Conservation (phyloP, 2,888 invertebrate species). For the Stenchaetothrips biformis region DNA sequence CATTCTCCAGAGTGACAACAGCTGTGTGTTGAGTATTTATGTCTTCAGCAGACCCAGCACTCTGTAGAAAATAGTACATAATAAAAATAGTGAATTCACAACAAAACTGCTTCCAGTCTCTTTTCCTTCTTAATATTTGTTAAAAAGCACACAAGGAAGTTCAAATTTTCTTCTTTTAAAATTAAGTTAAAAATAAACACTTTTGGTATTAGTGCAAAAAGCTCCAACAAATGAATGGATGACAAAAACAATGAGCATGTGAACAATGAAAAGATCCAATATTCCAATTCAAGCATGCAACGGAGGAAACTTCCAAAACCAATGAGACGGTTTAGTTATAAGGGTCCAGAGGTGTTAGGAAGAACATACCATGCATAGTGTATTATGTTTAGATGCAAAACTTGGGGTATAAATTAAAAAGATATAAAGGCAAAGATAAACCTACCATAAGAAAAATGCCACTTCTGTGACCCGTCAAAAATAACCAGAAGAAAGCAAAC, state of each 20-base stretch:
- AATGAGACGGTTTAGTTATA: not conserved
- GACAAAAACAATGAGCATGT: too few relatives aligned
- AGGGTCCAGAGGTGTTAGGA: not conserved
- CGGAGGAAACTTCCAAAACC: too few relatives aligned
- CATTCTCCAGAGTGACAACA: not conserved
- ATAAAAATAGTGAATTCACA: conserved; percentile 26
- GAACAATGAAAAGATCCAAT: too few relatives aligned
- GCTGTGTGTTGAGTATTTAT: conserved; percentile 31
- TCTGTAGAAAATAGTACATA: conserved; percentile 52
- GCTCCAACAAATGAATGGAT: too few relatives aligned
- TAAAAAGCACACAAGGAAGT: not conserved
- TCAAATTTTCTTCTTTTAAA: too few relatives aligned
- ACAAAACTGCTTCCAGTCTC: not conserved
- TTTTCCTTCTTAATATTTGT: not conserved
- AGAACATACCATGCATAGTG: not conserved
- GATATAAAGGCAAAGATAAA: not conserved
- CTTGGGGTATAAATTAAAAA: not conserved
- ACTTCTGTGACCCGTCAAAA: too few relatives aligned
- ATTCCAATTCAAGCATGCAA: too few relatives aligned
- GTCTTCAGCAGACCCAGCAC: conserved; percentile 80
- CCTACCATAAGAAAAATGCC: not conserved
- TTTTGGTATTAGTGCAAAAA: too few relatives aligned
- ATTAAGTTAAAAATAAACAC: too few relatives aligned
- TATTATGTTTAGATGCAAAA: not conserved
- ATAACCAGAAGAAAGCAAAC: not conserved